phyloP scores from a whole-genome alignment of 2,888 invertebrate species.

The Parnassius glacialis region DNA sequence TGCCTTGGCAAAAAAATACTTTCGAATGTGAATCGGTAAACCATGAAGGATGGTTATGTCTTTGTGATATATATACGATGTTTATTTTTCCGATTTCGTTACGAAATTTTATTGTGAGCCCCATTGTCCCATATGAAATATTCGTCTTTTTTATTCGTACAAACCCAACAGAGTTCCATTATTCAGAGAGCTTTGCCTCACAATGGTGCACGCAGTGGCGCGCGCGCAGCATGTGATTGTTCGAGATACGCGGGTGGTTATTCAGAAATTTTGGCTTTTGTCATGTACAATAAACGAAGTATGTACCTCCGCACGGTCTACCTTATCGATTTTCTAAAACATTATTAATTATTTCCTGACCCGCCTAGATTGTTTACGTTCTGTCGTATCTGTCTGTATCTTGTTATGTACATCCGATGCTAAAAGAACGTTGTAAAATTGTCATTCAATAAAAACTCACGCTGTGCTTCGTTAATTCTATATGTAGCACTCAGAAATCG shows the following conservation, averaged over 20 bases:
- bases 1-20: constrained; percentile 6
- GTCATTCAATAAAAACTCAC: constrained; percentile 38
- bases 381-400: constrained; percentile 30
- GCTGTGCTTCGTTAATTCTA: no score
- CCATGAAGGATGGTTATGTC: constrained; percentile 9
- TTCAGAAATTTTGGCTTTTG: constrained; percentile 68
- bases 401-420: constrained; percentile 28
- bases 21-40: constrained; percentile 20
- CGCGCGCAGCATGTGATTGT: constrained; percentile 74
- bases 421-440: constrained; percentile 35
- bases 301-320: constrained; percentile 54
- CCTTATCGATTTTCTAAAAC: constrained; percentile 53
- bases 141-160: constrained; percentile 67
- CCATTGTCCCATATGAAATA: constrained; percentile 69
- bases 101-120: constrained; percentile 50
- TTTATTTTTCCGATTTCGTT: constrained; percentile 36
- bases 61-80: constrained; percentile 11
- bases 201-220: constrained; percentile 68
- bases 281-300: constrained; percentile 50
- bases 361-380: constrained; percentile 52
- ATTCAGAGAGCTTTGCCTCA: constrained; percentile 66
- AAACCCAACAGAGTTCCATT: constrained; percentile 65
- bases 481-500: no score
- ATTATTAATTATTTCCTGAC: constrained; percentile 69
- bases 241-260: constrained; percentile 66